Conservation (phyloP, 2,888 invertebrate genomes). For the Pyrgus malvae region DNA sequence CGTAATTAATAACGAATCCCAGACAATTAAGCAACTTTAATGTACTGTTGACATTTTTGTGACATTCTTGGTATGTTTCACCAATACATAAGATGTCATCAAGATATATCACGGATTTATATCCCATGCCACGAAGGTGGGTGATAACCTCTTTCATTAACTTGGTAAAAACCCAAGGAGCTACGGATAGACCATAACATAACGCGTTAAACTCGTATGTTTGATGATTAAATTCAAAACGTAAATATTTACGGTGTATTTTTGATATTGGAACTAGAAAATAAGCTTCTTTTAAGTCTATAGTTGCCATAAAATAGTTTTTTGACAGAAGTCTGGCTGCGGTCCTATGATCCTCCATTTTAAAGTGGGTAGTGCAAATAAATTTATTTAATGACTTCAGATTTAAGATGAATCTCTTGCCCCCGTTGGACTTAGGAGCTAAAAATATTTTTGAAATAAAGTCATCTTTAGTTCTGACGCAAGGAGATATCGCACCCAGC, state of each 20-base stretch:
- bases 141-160: background rate
- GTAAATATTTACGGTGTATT: background rate
- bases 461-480: background rate
- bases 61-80: background rate
- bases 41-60: background rate
- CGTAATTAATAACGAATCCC: background rate
- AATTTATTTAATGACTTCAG: background rate
- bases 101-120: background rate
- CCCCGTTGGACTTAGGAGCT: background rate
- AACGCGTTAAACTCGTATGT: background rate
- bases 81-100: background rate
- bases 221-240: background rate
- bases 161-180: background rate
- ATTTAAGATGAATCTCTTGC: background rate
- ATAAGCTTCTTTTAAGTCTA: background rate
- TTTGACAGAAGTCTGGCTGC: background rate
- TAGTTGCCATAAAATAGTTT: background rate
- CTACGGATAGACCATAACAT: background rate
- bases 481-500: background rate
- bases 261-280: background rate
- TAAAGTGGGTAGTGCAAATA: background rate
- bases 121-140: background rate
- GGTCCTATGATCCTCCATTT: background rate
- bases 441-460: background rate
- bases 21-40: background rate